A percentile compares a stretch with the other conserved stretches of the same genome.
Conservation (phyloP, 2,888 invertebrate genomes). For the Poecilobothrus nobilitatus region DNA sequence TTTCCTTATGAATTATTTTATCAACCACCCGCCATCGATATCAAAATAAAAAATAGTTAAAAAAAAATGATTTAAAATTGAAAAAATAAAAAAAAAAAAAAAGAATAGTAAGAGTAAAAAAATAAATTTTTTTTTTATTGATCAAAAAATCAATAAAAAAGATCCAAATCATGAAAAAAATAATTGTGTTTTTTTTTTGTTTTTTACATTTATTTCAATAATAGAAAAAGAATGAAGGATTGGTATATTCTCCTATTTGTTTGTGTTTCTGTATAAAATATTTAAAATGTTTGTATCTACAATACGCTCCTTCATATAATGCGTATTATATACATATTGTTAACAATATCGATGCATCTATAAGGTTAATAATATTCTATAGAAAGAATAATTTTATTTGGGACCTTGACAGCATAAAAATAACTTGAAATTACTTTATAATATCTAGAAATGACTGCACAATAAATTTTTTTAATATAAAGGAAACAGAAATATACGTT, state of each 20-base stretch:
- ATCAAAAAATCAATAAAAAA: neutral
- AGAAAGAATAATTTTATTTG: neutral
- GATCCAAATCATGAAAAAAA: neutral
- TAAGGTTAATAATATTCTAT: too few species aligned
- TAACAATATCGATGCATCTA: too few species aligned
- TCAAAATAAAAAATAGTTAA: too few species aligned
- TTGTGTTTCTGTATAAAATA: neutral
- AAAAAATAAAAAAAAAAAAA: neutral
- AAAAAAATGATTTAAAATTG: neutral
- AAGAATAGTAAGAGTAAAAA: neutral
- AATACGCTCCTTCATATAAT: neutral
- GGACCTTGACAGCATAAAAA: neutral
- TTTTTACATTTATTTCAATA: neutral
- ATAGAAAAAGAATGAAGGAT: neutral
- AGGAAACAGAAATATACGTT: too few species aligned
- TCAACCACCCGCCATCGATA: neutral
- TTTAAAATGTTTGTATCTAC: neutral
- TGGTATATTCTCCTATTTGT: neutral
- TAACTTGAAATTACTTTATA: neutral
- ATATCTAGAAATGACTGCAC: too few species aligned
- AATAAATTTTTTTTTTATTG: neutral
- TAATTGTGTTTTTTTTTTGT: neutral
- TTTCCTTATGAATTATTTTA: conserved; percentile 6
- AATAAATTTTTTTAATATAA: too few species aligned
- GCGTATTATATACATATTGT: neutral